Conservation (phyloP, 1,140 invertebrate genomes). For the Amyelois transitella region DNA sequence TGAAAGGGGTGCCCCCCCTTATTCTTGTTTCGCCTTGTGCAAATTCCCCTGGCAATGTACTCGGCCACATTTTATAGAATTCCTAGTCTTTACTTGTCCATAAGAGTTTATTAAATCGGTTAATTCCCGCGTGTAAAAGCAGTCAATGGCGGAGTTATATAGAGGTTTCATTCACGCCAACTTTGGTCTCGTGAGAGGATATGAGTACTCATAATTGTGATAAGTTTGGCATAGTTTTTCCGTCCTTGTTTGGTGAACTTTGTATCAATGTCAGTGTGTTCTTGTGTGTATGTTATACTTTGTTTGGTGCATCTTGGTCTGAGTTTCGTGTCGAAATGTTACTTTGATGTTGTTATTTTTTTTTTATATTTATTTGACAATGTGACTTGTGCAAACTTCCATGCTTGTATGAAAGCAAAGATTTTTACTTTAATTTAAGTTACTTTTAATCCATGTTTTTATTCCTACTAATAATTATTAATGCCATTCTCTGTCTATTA, state of each 20-base stretch:
- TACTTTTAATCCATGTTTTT: too few species aligned
- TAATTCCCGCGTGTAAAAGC: slow-evolving; percentile 9
- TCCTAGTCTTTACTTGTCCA: slow-evolving; percentile 53
- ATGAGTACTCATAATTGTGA: not conserved
- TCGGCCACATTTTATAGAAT: slow-evolving; percentile 73
- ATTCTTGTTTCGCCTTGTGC: slow-evolving; percentile 73
- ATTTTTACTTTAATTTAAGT: too few species aligned
- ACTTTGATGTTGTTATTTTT: too few species aligned
- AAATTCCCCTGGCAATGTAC: slow-evolving; percentile 72
- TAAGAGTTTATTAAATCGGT: slow-evolving; percentile 26
- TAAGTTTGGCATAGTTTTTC: not conserved
- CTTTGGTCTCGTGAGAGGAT: not conserved
- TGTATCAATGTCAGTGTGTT: not conserved
- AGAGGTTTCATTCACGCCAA: not conserved
- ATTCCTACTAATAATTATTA: too few species aligned
- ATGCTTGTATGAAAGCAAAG: too few species aligned
- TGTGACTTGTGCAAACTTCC: too few species aligned
- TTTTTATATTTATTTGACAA: too few species aligned
- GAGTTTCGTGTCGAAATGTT: too few species aligned
- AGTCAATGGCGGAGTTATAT: not conserved
- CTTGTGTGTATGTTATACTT: not conserved
- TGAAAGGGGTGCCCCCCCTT: slow-evolving; percentile 65
- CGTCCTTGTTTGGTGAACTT: not conserved
- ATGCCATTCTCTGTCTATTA: too few species aligned
- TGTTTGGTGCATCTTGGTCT: not conserved